Percentiles rank a stretch among this genome's conserved stretches.
Evolutionary conservation across 1,140 invertebrate species (phyloP).

Genomic region (Antheraea mylitta): DNA sequence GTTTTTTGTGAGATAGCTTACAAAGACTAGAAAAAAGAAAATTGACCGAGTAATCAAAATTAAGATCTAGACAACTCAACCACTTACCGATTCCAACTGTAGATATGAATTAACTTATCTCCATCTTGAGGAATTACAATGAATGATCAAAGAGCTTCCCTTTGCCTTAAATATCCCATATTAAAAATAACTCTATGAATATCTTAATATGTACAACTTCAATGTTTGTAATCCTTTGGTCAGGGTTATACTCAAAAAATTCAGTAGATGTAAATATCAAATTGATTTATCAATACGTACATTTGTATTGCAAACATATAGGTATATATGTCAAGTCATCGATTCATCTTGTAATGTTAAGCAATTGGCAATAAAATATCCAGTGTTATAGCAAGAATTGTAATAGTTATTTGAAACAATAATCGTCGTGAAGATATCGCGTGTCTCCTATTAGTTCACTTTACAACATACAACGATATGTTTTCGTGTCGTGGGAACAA

Average conservation of each 20-base stretch:
- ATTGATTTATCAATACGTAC: background rate
- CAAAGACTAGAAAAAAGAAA: too few relatives aligned
- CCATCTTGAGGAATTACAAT: too few relatives aligned
- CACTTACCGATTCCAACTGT: too few relatives aligned
- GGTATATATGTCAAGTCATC: background rate
- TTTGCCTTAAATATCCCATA: too few relatives aligned
- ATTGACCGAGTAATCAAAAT: too few relatives aligned
- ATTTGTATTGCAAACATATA: background rate
- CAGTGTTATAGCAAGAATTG: background rate
- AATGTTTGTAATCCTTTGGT: background rate
- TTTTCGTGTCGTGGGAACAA: background rate
- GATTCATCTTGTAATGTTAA: background rate
- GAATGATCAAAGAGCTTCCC: too few relatives aligned
- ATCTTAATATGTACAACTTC: background rate
- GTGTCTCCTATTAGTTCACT: background rate
- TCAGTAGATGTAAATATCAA: background rate
- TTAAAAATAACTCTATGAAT: background rate
- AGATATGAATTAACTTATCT: too few relatives aligned
- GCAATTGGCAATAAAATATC: background rate
- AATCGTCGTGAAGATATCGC: background rate
- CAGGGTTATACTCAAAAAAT: background rate
- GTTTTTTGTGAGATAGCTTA: too few relatives aligned
- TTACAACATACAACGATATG: background rate
- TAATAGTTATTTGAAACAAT: background rate
- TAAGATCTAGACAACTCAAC: too few relatives aligned